phyloP scores from a whole-genome alignment of 2,113 vertebrate genomes.

The Notarius quadriscutis region DNA sequence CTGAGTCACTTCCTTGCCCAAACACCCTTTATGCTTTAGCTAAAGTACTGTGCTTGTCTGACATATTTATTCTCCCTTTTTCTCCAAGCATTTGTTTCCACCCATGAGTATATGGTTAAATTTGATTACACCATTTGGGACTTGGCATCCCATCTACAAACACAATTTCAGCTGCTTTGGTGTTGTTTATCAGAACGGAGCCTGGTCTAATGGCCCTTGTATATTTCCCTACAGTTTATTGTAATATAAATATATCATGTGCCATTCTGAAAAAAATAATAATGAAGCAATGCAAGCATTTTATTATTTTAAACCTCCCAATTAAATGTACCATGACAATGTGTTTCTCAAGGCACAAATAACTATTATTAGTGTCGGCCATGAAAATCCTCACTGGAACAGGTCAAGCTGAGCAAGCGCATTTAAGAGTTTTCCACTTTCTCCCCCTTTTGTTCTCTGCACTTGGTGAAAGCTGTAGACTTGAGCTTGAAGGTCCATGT shows the following conservation, averaged over 20 bases:
- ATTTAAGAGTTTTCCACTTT: background rate
- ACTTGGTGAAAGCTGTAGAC: background rate
- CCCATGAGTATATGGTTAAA: conserved; percentile 46
- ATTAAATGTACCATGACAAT: conserved; percentile 5
- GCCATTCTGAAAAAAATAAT: background rate
- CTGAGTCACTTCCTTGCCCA: conserved; percentile 64
- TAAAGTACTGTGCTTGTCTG: conserved; percentile 49
- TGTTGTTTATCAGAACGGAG: conserved; percentile 24
- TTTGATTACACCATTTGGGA: conserved; percentile 24
- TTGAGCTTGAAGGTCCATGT: background rate
- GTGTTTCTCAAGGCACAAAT: background rate
- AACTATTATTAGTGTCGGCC: background rate
- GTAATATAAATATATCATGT: background rate
- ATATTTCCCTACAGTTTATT: background rate
- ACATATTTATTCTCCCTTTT: conserved; percentile 57
- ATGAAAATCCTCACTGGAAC: background rate
- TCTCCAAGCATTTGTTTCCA: conserved; percentile 53
- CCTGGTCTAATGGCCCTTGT: conserved; percentile 2
- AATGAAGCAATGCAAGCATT: background rate
- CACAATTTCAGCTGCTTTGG: conserved; percentile 2
- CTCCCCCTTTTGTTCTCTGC: background rate
- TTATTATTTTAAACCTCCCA: background rate
- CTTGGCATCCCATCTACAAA: conserved; percentile 24
- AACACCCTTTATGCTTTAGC: conserved; percentile 49
- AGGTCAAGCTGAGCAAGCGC: background rate